Evolutionary conservation across 2,888 invertebrate species (phyloP), one percentile per base, ranked within the genome.

Genomic region (Drosophila paranaensis): DNA sequence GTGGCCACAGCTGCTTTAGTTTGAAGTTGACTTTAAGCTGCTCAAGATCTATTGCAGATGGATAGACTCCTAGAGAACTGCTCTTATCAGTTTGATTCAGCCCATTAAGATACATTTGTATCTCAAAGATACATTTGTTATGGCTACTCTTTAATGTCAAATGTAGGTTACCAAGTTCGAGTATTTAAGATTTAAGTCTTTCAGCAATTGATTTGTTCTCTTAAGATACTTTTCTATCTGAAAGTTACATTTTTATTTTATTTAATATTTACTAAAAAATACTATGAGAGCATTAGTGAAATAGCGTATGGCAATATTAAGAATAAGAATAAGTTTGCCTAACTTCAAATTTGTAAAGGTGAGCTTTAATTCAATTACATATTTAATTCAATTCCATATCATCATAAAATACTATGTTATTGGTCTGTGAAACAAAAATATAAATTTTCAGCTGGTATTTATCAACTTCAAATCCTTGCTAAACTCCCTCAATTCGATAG

Each of bases 401-500:
- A n/a, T n/a, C n/a, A n/a, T n/a, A n/a, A n/a, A n/a, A n/a, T n/a
- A n/a, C n/a, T n/a, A n/a, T n/a, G n/a, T n/a, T n/a, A n/a, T n/a
- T n/a, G n/a, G n/a, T n/a, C n/a, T n/a, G n/a, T n/a, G n/a, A n/a
- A n/a, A n/a, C n/a, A n/a, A n/a, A n/a, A n/a, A n/a, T n/a, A n/a
- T n/a, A n/a, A n/a, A n/a, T n/a, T n/a, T n/a, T n/a, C n/a, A n/a
- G n/a, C n/a, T n/a, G n/a, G n/a, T 14, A 46, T 30, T 8, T n/a
- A n/a, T n/a, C 39, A 27, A 25, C 11, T 16, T 13, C 0, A 10
- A 54, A n/a, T 27, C 11, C 39, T 25, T 3, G 4, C 27, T 11
- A 11, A 33, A 11, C 13, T 42, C 6, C 11, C 30, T n/a, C 10
- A 48, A 5, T 60, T 48, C 25, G 20, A 74, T 54, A 51, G 16